Conservation (phyloP, 2,888 invertebrate species). For the Volucella bombylans region DNA sequence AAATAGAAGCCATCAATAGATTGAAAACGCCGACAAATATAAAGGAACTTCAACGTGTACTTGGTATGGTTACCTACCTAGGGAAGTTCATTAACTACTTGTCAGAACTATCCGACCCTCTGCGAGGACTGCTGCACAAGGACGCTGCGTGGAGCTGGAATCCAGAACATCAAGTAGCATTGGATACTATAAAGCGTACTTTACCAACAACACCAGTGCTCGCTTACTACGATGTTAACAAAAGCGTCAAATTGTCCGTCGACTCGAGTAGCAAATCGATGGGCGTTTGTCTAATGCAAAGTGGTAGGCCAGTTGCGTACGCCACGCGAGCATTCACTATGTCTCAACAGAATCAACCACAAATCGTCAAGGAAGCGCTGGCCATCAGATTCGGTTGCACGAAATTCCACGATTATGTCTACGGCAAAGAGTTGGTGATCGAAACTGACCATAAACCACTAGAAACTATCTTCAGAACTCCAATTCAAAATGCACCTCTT, state of each 20-base stretch:
- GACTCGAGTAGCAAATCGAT: slow-evolving; percentile 9
- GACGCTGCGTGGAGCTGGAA: slow-evolving; percentile 14
- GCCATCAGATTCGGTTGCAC: slow-evolving; percentile 78
- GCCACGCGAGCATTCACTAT: slow-evolving; percentile 77
- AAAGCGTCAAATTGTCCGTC: slow-evolving; percentile 39
- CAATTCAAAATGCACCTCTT: slow-evolving; percentile 52
- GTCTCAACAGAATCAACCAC: slow-evolving; percentile 12
- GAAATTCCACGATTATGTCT: slow-evolving; percentile 77
- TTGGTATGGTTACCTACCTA: slow-evolving; percentile 13
- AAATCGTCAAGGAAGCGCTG: slow-evolving; percentile 75
- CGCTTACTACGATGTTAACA: slow-evolving; percentile 72
- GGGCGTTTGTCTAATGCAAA: slow-evolving; percentile 27
- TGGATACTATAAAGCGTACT: background rate
- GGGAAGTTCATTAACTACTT: slow-evolving; percentile 62
- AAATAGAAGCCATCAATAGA: slow-evolving; percentile 53
- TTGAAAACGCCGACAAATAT: slow-evolving; percentile 39
- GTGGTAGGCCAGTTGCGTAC: slow-evolving; percentile 52
- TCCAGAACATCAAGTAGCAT: slow-evolving; percentile 10
- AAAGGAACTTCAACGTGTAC: slow-evolving; percentile 17
- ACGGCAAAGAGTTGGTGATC: slow-evolving; percentile 72
- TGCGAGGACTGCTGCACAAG: slow-evolving; percentile 8
- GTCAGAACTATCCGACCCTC: slow-evolving; percentile 42
- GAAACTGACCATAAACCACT: slow-evolving; percentile 76
- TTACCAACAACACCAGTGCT: slow-evolving; percentile 64
- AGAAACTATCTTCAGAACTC: slow-evolving; percentile 76